Evolutionary conservation across 2,113 vertebrate genomes (phyloP).

Genomic region (Loxodonta africana): DNA sequence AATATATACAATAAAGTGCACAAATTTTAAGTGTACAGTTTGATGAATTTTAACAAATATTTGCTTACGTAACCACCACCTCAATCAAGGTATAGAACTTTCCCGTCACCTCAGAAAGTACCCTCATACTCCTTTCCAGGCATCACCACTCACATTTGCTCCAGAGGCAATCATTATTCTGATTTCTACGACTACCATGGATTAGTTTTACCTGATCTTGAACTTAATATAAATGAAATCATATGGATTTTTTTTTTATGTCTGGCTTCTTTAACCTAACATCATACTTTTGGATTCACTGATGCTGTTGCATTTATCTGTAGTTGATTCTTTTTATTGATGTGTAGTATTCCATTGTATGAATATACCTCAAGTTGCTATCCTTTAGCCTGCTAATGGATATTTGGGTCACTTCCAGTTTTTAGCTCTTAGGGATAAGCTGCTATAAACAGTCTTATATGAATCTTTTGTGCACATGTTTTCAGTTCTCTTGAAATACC

Average conservation of each 20-base stretch:
- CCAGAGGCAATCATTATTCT: not conserved
- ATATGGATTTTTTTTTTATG: not conserved
- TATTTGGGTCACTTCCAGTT: slow-evolving; percentile 36
- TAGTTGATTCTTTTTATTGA: not conserved
- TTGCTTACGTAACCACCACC: not conserved
- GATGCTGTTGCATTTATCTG: slow-evolving; percentile 24
- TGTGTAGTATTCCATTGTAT: not conserved
- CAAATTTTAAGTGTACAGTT: slow-evolving; percentile 30
- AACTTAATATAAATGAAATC: not conserved
- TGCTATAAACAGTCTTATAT: not conserved
- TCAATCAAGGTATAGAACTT: not conserved
- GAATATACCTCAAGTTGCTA: not conserved
- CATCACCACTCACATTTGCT: not conserved
- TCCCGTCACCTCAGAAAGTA: not conserved
- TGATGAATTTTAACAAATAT: slow-evolving; percentile 42
- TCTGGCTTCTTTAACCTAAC: slow-evolving; percentile 15
- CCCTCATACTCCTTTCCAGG: slow-evolving; percentile 3
- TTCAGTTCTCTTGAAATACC: slow-evolving; percentile 58
- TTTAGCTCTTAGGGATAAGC: slow-evolving; percentile 36
- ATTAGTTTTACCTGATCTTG: slow-evolving; percentile 4
- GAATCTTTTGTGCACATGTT: slow-evolving; percentile 37
- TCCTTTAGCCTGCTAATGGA: slow-evolving; percentile 1
- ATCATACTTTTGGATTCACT: slow-evolving; percentile 46
- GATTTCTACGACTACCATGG: not conserved
- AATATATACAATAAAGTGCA: not conserved